Conservation (phyloP, 2,888 invertebrate species). For the Chaetogeoica ovagalla region DNA sequence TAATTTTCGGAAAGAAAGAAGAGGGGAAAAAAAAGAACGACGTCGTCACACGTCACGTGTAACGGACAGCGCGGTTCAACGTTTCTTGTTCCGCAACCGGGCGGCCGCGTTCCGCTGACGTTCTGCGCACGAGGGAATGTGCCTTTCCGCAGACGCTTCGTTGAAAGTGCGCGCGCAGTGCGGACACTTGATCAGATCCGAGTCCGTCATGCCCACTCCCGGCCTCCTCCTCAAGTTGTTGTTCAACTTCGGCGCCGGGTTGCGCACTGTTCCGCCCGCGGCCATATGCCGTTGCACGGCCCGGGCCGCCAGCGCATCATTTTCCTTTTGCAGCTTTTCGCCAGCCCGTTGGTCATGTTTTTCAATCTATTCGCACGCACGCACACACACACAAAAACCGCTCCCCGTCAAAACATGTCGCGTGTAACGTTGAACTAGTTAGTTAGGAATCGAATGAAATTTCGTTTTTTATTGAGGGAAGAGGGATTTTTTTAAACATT, state of each 20-base stretch:
- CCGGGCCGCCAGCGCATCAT: conserved; percentile 77
- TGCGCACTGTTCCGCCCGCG: conserved; percentile 82
- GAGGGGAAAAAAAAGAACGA: too few species aligned
- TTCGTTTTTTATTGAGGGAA: too few species aligned
- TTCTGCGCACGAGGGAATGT: conserved; percentile 89
- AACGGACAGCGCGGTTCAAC: not conserved
- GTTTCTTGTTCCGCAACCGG: conserved; percentile 32
- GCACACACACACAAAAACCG: too few species aligned
- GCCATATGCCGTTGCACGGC: conserved; percentile 77
- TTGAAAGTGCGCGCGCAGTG: conserved; percentile 86
- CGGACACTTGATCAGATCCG: conserved; percentile 88
- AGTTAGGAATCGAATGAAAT: too few species aligned
- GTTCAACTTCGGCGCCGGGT: conserved; percentile 84
- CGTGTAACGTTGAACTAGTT: too few species aligned
- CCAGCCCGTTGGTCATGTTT: conserved; percentile 22
- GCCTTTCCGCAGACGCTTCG: conserved; percentile 80
- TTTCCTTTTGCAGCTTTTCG: conserved; percentile 57
- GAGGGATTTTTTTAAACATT: too few species aligned
- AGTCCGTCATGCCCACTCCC: conserved; percentile 83
- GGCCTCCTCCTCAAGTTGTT: conserved; percentile 94
- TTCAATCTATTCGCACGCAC: not conserved
- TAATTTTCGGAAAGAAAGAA: too few species aligned
- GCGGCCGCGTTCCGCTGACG: conserved; percentile 71
- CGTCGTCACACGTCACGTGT: too few species aligned
- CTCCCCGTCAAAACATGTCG: too few species aligned